These are phyloP conservation scores for Chloropsis hardwickii DNA, from an alignment of 2,113 vertebrate species.

Conservation along the genomic window DNA sequence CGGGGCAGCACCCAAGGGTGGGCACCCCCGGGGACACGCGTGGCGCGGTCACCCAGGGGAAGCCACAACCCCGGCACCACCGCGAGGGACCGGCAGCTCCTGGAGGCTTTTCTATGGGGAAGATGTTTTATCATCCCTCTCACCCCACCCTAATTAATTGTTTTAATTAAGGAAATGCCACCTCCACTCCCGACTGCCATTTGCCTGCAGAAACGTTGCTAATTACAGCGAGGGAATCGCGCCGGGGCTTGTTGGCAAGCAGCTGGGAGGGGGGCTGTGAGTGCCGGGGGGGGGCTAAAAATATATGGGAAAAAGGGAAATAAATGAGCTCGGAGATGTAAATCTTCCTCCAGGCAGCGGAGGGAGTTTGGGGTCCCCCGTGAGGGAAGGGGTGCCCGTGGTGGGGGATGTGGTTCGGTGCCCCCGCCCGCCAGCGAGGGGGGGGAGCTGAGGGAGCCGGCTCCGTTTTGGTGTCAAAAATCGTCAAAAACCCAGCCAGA, in stretches of 20 bases:
- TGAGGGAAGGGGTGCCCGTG: fast-evolving
- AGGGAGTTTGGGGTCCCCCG: background rate
- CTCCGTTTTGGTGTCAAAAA: fast-evolving
- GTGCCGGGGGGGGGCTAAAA: background rate
- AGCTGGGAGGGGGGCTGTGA: background rate
- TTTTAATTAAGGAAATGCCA: constrained; percentile 69
- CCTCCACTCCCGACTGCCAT: constrained; percentile 53
- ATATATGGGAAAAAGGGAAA: constrained; percentile 12
- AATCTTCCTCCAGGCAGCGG: background rate
- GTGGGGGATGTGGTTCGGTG: background rate
- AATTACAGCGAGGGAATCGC: constrained; percentile 37
- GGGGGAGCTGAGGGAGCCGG: background rate
- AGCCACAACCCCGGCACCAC: fast-evolving
- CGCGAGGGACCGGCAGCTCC: fast-evolving
- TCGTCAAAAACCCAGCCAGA: background rate
- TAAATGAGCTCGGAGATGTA: fast-evolving
- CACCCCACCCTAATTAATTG: constrained; percentile 61
- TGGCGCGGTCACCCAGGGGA: fast-evolving
- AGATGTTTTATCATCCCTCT: background rate
- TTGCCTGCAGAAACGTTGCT: constrained; percentile 55
- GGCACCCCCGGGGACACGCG: background rate
- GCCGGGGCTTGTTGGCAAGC: background rate
- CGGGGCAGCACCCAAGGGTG: background rate
- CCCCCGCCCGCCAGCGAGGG: background rate
- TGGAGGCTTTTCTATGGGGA: background rate